Percentiles rank a stretch among this genome's conserved stretches.
Conservation (phyloP, 1,140 invertebrate species). For the Penaeus indicus region DNA sequence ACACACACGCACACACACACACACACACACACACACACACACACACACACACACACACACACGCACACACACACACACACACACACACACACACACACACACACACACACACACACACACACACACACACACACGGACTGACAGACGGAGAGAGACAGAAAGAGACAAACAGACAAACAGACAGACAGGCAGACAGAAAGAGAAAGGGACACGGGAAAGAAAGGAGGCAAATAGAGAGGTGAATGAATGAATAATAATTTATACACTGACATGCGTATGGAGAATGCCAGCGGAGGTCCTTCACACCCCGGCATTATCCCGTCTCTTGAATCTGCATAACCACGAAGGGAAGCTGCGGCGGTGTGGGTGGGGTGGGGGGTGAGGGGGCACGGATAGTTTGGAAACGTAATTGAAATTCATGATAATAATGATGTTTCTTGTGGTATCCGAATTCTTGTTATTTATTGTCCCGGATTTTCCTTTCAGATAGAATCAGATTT, state of each 20-base stretch:
- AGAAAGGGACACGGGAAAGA: background rate
- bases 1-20: background rate
- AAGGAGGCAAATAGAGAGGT: background rate
- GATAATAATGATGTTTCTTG: no score
- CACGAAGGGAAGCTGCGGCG: no score
- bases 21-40: background rate
- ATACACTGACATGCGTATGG: background rate
- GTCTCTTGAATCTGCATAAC: no score
- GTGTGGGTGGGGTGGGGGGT: no score
- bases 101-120: background rate
- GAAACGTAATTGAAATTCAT: no score
- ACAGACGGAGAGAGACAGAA: background rate
- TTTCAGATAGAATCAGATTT: no score
- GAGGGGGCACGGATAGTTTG: no score
- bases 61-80: background rate
- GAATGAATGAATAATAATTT: background rate
- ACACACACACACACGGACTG: background rate
- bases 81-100: background rate
- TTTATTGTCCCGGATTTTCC: no score
- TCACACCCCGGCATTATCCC: no score
- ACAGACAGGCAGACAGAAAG: background rate
- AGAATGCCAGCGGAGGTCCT: background rate
- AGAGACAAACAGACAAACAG: background rate
- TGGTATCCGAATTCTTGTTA: no score
- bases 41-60: constrained; percentile 11